phyloP scores from a whole-genome alignment of 2,113 vertebrate genomes.

The Myotis yumanensis region DNA sequence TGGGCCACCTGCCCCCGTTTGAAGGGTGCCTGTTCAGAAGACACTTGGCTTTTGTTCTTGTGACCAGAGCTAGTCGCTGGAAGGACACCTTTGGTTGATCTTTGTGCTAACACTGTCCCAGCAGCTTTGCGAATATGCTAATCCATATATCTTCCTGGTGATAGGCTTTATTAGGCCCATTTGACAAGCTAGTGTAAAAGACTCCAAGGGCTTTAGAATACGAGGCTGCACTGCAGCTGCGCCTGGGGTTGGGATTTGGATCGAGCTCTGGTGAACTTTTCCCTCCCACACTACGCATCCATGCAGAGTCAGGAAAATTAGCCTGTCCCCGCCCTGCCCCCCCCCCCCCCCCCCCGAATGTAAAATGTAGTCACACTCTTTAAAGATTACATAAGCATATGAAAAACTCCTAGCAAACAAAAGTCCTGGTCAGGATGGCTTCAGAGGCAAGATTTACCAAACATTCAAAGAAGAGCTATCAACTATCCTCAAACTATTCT shows the following conservation, averaged over 20 bases:
- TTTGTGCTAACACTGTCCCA: not conserved
- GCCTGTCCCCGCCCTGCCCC: rapidly evolving
- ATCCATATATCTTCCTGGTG: not conserved
- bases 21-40: not conserved
- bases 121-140: not conserved
- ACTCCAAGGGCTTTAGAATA: not conserved
- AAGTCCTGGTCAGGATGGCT: not conserved
- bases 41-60: not conserved
- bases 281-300: not conserved
- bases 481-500: not conserved
- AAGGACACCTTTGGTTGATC: not conserved
- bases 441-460: not conserved
- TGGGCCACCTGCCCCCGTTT: no score
- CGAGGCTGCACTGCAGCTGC: not conserved
- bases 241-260: not conserved
- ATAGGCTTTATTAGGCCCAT: not conserved
- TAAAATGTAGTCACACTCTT: not conserved
- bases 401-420: not conserved
- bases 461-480: not conserved
- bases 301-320: not conserved
- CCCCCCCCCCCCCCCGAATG: rapidly evolving
- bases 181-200: not conserved
- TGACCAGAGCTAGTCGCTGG: not conserved
- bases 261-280: not conserved
- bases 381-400: not conserved